phyloP scores from a whole-genome alignment of 1,140 invertebrate genomes.

The Andrena cerasifolii region DNA sequence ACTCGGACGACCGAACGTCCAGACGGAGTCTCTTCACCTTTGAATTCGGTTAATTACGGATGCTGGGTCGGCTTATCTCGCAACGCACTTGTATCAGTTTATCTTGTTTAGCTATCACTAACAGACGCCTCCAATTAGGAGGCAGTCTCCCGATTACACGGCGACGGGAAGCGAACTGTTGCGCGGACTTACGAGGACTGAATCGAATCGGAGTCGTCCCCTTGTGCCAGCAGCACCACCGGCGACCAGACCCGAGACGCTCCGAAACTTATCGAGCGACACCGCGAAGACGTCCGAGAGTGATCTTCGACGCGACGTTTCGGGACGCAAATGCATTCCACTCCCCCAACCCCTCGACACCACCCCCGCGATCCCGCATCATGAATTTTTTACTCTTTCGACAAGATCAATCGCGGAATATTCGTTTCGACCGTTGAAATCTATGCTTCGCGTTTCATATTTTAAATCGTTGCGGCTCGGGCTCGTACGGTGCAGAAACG shows the following conservation, averaged over 20 bases:
- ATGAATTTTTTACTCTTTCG: too few species aligned
- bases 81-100: slow-evolving; percentile 60
- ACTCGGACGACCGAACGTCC: slow-evolving; percentile 20
- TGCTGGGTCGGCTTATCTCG: slow-evolving; percentile 52
- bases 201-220: slow-evolving; percentile 45
- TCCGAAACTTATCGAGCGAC: slow-evolving; percentile 36
- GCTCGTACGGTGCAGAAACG: slow-evolving; percentile 5
- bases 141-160: slow-evolving; percentile 41
- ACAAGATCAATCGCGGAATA: slow-evolving; percentile 4
- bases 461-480: slow-evolving; percentile 29
- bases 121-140: slow-evolving; percentile 45
- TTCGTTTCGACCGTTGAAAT: neutral
- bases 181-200: slow-evolving; percentile 61
- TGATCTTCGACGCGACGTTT: slow-evolving; percentile 42
- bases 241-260: slow-evolving; percentile 23
- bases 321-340: slow-evolving; percentile 25
- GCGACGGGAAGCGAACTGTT: slow-evolving; percentile 52
- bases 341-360: neutral
- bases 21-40: slow-evolving; percentile 11
- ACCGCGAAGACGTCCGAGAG: slow-evolving; percentile 49
- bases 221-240: neutral
- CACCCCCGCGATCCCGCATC: too few species aligned
- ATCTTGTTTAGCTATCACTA: slow-evolving; percentile 44
- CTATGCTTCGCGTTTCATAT: slow-evolving; percentile 3
- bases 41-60: slow-evolving; percentile 42